Percentiles rank a stretch among this genome's conserved stretches.
phyloP scores from a whole-genome alignment of 2,888 invertebrate species.

The Sinotaia quadrata region DNA sequence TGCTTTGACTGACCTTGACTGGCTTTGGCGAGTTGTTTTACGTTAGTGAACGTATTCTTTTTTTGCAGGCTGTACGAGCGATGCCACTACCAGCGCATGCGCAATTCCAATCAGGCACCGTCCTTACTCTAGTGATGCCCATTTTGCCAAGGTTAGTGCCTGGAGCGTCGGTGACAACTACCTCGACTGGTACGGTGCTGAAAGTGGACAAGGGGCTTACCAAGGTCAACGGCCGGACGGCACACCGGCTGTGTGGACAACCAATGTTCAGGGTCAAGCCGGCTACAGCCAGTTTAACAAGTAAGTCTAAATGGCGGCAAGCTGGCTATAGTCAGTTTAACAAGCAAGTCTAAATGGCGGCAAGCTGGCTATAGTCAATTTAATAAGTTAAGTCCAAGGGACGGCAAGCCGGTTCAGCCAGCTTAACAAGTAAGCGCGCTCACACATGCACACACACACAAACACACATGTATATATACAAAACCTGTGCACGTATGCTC shows the following conservation, averaged over 20 bases:
- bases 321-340: constrained; percentile 39
- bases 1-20: too few species aligned
- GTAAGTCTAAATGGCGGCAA: constrained; percentile 37
- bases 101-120: constrained; percentile 57
- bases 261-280: constrained; percentile 51
- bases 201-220: constrained; percentile 58
- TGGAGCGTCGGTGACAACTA: constrained; percentile 60
- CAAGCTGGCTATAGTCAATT: constrained; percentile 18
- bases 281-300: constrained; percentile 53
- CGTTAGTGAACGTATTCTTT: too few species aligned
- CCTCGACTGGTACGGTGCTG: constrained; percentile 65
- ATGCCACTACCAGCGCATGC: constrained; percentile 49
- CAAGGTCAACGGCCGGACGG: constrained; percentile 50
- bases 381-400: constrained; percentile 50
- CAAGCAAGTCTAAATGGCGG: constrained; percentile 41
- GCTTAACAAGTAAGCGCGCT: too few species aligned
- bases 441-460: too few species aligned
- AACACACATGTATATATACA: too few species aligned
- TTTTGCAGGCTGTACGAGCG: constrained; percentile 45
- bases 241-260: constrained; percentile 66
- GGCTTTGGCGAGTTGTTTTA: too few species aligned
- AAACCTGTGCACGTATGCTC: too few species aligned
- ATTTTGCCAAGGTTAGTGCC: constrained; percentile 56
- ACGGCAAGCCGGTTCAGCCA: background rate
- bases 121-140: constrained; percentile 40